A percentile compares a stretch with the other conserved stretches of the same genome.
phyloP scores from a whole-genome alignment of 2,888 invertebrate species.

The Drosophila infuscata region DNA sequence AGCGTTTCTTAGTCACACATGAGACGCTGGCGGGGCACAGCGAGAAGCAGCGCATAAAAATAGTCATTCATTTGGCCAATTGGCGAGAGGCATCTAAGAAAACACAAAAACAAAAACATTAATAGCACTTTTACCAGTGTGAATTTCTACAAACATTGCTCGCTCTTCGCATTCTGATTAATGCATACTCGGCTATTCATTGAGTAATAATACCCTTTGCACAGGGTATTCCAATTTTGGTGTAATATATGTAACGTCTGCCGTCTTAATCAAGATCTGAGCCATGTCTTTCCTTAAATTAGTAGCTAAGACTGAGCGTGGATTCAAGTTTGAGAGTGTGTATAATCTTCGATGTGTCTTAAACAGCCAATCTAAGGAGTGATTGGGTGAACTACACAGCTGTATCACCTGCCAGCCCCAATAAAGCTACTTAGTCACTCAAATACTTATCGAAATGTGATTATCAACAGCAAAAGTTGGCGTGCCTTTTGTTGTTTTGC shows the following conservation, averaged over 20 bases:
- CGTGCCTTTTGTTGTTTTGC: not conserved
- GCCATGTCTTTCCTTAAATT: not conserved
- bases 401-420: constrained; percentile 5
- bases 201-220: constrained; percentile 52
- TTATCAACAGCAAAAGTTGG: constrained; percentile 34
- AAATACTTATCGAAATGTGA: not conserved
- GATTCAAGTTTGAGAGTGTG: not conserved
- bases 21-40: constrained; percentile 26
- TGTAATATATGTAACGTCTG: not conserved
- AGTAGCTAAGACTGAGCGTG: not conserved
- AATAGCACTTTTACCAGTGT: constrained; percentile 70
- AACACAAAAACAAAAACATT: constrained; percentile 35
- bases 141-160: constrained; percentile 22
- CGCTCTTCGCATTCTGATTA: constrained; percentile 37
- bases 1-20: constrained; percentile 49
- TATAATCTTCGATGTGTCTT: not conserved
- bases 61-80: constrained; percentile 59
- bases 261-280: not conserved
- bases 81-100: constrained; percentile 19
- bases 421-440: not conserved
- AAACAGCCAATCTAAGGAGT: constrained; percentile 12
- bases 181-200: constrained; percentile 42
- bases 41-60: constrained; percentile 41
- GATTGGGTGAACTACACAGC: constrained; percentile 29
- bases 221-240: not conserved